These are phyloP conservation scores for Gallinago media DNA, from an alignment of 2,113 vertebrate genomes.

Conservation along the genomic window DNA sequence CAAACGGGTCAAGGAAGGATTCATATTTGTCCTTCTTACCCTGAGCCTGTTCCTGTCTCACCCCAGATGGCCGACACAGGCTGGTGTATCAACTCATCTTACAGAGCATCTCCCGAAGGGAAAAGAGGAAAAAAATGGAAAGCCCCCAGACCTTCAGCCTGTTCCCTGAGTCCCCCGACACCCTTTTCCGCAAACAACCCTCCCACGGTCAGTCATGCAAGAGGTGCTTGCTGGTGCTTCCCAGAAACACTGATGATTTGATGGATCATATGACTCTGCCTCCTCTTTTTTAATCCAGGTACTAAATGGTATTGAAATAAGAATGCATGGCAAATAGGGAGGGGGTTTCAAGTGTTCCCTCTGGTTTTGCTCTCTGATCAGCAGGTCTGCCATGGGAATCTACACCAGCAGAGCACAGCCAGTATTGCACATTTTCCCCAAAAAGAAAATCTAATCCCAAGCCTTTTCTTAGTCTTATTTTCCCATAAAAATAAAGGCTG, in stretches of 20 bases:
- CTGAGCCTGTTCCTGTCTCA: neutral
- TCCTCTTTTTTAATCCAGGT: slow-evolving; percentile 17
- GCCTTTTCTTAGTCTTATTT: neutral
- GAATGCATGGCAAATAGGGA: neutral
- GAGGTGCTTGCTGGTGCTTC: neutral
- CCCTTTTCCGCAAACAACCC: neutral
- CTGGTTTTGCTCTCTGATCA: neutral
- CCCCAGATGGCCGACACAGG: neutral
- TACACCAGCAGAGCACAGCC: neutral
- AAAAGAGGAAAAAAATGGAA: neutral
- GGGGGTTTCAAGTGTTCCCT: neutral
- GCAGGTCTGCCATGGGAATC: rapidly evolving
- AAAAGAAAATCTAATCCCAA: neutral
- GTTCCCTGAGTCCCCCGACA: neutral
- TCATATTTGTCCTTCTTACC: neutral
- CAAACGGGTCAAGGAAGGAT: neutral
- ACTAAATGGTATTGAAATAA: neutral
- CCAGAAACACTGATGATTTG: neutral
- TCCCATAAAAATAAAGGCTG: neutral
- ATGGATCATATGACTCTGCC: neutral
- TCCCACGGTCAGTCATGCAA: neutral
- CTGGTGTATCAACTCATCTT: neutral
- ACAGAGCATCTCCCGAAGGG: neutral
- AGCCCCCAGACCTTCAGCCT: neutral
- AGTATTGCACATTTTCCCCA: neutral